Conservation (phyloP, 2,888 invertebrate species). For the Crematogaster levior region DNA sequence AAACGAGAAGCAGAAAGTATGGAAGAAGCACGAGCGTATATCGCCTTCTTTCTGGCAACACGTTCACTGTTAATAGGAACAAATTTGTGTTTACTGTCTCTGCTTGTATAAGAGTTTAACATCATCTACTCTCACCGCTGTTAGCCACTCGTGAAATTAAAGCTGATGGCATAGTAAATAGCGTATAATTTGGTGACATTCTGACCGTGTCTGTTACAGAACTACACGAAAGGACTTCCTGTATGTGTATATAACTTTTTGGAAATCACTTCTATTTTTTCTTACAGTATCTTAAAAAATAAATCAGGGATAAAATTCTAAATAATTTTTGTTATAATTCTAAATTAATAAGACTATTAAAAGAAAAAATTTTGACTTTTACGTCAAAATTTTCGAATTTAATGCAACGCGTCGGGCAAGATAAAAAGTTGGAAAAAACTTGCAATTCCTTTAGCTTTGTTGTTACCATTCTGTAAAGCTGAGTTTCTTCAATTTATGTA, state of each 20-base stretch:
- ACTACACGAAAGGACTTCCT: constrained; percentile 1
- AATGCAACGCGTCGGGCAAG: neutral
- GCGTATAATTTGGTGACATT: constrained; percentile 48
- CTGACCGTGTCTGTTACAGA: constrained; percentile 27
- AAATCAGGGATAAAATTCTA: neutral
- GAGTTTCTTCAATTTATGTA: neutral
- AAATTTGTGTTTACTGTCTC: constrained; percentile 59
- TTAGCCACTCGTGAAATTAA: constrained; percentile 48
- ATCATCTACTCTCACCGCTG: constrained; percentile 42
- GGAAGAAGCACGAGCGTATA: constrained; percentile 25
- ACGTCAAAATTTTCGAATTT: neutral
- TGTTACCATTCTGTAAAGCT: neutral
- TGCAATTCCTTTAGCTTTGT: neutral
- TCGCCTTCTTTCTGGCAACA: constrained; percentile 17
- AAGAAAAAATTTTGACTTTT: neutral
- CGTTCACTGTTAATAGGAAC: constrained; percentile 27
- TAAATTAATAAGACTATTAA: neutral
- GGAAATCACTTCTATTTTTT: neutral
- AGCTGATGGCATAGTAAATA: constrained; percentile 58
- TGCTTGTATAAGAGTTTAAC: constrained; percentile 56
- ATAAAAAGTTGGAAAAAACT: neutral
- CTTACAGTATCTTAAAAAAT: neutral
- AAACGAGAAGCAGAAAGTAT: constrained; percentile 12
- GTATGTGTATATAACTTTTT: neutral
- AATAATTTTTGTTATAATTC: too few relatives aligned